phyloP scores from a whole-genome alignment of 92 coral and sea anemone species.

The Zoanthus sansibaricus region DNA sequence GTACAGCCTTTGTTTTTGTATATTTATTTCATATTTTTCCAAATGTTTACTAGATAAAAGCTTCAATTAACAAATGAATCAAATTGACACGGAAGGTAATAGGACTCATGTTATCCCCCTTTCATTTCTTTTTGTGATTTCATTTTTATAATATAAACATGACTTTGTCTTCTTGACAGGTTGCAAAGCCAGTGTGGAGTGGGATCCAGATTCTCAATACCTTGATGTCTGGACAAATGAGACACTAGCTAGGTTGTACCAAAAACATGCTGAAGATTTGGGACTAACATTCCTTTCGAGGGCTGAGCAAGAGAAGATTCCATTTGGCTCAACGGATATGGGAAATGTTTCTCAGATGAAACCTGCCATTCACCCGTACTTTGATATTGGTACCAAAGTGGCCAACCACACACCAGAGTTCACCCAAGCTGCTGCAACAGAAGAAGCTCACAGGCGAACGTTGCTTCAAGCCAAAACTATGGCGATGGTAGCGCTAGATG shows the following conservation, averaged over 20 bases:
- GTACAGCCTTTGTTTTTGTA: no score
- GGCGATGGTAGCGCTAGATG: slow-evolving; percentile 92
- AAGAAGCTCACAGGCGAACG: slow-evolving; percentile 77
- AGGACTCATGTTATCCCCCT: no score
- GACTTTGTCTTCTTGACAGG: slow-evolving; percentile 53
- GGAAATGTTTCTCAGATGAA: slow-evolving; percentile 96
- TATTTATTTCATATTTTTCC: no score
- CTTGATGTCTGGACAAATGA: slow-evolving; percentile 83
- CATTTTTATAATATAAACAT: not conserved
- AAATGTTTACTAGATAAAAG: no score
- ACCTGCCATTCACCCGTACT: slow-evolving; percentile 96
- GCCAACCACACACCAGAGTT: slow-evolving; percentile 90
- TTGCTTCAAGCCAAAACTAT: slow-evolving; percentile 79
- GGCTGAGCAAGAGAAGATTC: slow-evolving; percentile 77
- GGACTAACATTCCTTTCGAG: slow-evolving; percentile 78
- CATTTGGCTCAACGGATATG: slow-evolving; percentile 98
- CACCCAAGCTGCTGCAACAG: slow-evolving; percentile 79
- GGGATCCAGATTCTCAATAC: slow-evolving; percentile 66
- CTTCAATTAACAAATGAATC: no score
- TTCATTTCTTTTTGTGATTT: no score
- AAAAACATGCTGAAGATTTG: slow-evolving; percentile 78
- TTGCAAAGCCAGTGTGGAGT: slow-evolving; percentile 86
- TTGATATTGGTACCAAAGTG: slow-evolving; percentile 72
- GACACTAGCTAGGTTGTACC: slow-evolving; percentile 81
- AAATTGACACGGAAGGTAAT: no score